Percentiles rank a stretch among this genome's conserved stretches.
Evolutionary conservation across 2,113 vertebrate species (phyloP).

Genomic region (Athene noctua): DNA sequence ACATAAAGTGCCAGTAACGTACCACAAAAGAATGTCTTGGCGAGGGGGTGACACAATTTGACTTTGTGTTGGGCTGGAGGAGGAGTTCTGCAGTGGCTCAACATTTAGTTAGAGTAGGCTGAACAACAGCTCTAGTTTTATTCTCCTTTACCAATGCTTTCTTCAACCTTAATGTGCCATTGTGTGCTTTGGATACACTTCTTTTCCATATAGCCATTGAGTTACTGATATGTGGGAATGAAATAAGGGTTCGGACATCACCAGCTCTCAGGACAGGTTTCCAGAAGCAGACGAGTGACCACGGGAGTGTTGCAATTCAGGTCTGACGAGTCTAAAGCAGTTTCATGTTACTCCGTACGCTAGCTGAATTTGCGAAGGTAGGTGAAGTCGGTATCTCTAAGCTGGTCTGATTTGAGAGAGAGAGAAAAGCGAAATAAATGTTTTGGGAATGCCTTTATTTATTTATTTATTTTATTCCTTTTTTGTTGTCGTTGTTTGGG

Average conservation of each 20-base stretch:
- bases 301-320: neutral
- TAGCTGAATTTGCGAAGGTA: neutral
- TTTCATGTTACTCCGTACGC: neutral
- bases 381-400: slow-evolving; percentile 7
- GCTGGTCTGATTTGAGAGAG: slow-evolving; percentile 5
- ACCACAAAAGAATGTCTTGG: slow-evolving; percentile 45
- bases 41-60: neutral
- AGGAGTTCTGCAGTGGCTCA: neutral
- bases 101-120: slow-evolving; percentile 9
- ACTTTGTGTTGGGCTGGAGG: neutral
- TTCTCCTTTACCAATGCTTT: slow-evolving; percentile 27
- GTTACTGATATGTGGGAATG: neutral
- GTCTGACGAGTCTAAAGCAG: slow-evolving; percentile 17
- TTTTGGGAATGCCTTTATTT: slow-evolving; percentile 67
- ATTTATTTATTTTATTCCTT: slow-evolving; percentile 71
- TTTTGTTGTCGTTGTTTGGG: no score
- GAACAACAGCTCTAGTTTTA: neutral
- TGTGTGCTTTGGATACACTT: slow-evolving; percentile 17
- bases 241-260: neutral
- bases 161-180: slow-evolving; percentile 18
- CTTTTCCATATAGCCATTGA: neutral
- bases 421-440: slow-evolving; percentile 41
- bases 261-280: neutral
- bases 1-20: slow-evolving; percentile 75
- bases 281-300: neutral